Base-by-base conservation (phyloP, 2,888 invertebrate genomes). In the Siphlonurus alternatus region DNA sequence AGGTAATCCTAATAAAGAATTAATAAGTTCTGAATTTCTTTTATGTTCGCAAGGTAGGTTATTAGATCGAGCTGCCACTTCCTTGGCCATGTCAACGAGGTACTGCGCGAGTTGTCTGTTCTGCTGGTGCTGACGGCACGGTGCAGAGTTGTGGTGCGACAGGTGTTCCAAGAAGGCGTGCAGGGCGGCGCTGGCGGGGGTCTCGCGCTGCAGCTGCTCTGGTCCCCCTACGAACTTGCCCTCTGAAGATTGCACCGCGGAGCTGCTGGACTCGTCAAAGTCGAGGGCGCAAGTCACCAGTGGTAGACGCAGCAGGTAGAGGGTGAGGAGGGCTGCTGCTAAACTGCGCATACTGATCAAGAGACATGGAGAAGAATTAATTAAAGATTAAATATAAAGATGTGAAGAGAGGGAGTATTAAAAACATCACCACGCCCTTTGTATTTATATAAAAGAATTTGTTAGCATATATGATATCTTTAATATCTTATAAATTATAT, bases 1-100 rank as follows among this genome's bases (percentile, higher is more conserved):
- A 7, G 89, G 89, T 61, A 89, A 74, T n/a, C 85, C 83, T 53
- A 89, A 76, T n/a, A 89, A 77, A 0, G 88, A 85, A 72, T 86
- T 88, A 69, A 86, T 88, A 5, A 86, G 75, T 71, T 88, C 87
- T 0, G 86, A 86, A 70, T 87, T 87, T 2, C 87, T 78, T 70
- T 87, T 87, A 67, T 79, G 78, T 56, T 77, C 72, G 23, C 60
- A 60, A n/a, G 63, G 63, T 22, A 53, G 64, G 15, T 64, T 60
- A 20, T 56, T 59, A 10, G 51, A 38, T 25, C 64, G 20, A 1
- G 64, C 38, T 18, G 53, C 61, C 20, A 61, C 19, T 22, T 56
- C 56, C 56, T 59, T 64, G 59, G n/a, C 60, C 54, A n/a, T 53
- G 53, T 60, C 64, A 61, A 23, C 20, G 23, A n/a, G 64, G 51